phyloP scores from a whole-genome alignment of 2,797 vertebrate genomes.

The Tokudaia muenninki region DNA sequence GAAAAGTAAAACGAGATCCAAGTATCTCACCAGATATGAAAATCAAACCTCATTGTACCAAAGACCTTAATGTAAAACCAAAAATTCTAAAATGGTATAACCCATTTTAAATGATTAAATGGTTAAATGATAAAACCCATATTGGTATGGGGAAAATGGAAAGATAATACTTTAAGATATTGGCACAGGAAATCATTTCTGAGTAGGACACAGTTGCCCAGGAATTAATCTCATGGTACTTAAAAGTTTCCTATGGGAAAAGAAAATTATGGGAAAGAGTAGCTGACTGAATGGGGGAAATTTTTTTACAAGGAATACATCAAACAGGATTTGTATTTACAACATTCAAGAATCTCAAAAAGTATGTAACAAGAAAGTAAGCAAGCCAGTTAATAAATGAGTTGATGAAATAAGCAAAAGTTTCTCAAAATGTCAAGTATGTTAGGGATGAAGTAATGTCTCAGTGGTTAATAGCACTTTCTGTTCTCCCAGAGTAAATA shows the following conservation, averaged over 20 bases:
- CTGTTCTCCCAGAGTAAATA: no score
- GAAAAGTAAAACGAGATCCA: not conserved
- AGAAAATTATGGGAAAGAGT: not conserved
- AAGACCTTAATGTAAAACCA: not conserved
- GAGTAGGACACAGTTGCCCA: not conserved
- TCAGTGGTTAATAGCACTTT: not conserved
- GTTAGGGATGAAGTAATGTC: not conserved
- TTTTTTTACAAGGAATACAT: not conserved
- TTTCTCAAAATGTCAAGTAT: not conserved
- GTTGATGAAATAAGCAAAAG: not conserved
- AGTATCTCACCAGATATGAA: not conserved
- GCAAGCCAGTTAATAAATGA: not conserved
- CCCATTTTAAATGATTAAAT: no score
- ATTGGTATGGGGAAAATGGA: not conserved
- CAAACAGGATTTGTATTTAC: not conserved
- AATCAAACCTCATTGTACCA: not conserved
- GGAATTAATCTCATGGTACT: not conserved
- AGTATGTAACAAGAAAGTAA: not conserved
- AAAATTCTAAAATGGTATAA: not conserved
- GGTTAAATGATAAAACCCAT: no score
- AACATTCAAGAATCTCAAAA: not conserved
- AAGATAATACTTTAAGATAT: not conserved
- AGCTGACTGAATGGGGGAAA: not conserved
- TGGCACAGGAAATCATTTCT: not conserved
- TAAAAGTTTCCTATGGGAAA: not conserved